These are phyloP conservation scores for Anableps anableps DNA, from an alignment of 2,797 vertebrate genomes.

Conservation along the genomic window DNA sequence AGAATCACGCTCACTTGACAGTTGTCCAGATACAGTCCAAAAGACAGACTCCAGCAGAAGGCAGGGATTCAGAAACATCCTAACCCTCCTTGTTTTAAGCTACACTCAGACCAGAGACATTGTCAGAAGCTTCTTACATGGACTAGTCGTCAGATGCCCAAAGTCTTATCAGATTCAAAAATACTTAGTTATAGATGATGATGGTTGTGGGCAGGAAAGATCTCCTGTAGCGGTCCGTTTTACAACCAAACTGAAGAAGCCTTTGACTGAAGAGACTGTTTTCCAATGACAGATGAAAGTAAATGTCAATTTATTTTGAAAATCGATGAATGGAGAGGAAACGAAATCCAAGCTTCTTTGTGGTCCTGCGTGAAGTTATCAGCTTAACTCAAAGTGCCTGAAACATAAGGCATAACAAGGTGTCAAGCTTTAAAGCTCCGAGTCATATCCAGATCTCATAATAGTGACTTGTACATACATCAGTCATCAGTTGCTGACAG, in stretches of 20 bases:
- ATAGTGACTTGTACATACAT: neutral
- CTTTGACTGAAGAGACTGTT: too few species aligned
- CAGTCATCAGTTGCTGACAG: neutral
- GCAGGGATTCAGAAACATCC: neutral
- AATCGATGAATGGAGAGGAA: neutral
- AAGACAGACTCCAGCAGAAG: too few species aligned
- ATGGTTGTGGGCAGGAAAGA: too few species aligned
- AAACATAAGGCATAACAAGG: neutral
- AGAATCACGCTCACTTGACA: neutral
- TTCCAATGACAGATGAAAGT: too few species aligned
- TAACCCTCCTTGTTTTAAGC: too few species aligned
- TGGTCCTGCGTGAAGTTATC: neutral
- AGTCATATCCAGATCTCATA: neutral
- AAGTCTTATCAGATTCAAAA: neutral
- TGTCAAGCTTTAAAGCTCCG: neutral
- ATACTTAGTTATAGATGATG: neutral
- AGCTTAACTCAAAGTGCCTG: neutral
- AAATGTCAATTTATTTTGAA: neutral
- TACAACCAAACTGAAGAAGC: too few species aligned
- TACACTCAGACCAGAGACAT: neutral
- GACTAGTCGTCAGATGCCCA: neutral
- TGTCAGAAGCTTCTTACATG: neutral
- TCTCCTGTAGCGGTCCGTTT: too few species aligned
- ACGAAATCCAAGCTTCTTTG: neutral
- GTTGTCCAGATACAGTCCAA: neutral